Evolutionary conservation across 2,113 vertebrate species (phyloP).

Genomic region (Cyprinodon tularosa): DNA sequence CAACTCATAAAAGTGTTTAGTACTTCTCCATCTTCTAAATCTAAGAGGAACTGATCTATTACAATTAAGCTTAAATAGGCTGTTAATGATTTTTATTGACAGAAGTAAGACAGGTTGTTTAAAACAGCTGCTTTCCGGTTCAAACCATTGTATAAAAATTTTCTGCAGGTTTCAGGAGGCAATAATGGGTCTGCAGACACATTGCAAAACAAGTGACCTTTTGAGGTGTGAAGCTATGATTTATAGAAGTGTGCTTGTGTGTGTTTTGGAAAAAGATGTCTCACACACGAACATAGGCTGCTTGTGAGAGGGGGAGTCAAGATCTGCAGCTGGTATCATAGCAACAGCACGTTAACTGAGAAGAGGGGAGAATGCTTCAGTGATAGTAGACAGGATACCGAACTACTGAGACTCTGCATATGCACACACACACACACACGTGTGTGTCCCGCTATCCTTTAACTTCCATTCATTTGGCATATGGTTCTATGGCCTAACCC

Average conservation of each 20-base stretch:
- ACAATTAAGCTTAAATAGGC: not conserved
- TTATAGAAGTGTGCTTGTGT: constrained; percentile 17
- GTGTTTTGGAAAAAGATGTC: constrained; percentile 15
- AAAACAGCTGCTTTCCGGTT: constrained; percentile 18
- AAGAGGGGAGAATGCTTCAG: constrained; percentile 51
- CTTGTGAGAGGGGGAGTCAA: constrained; percentile 57
- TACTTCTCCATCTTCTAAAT: not conserved
- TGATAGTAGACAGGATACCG: constrained; percentile 48
- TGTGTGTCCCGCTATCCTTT: not conserved
- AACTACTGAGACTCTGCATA: constrained; percentile 35
- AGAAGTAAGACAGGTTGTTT: constrained; percentile 14
- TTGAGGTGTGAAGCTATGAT: constrained; percentile 35
- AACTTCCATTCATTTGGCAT: too few relatives aligned
- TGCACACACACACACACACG: constrained; percentile 9
- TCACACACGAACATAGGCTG: constrained; percentile 12
- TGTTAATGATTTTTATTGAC: constrained; percentile 2
- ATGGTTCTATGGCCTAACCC: too few relatives aligned
- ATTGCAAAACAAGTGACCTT: constrained; percentile 49
- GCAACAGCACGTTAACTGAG: constrained; percentile 70
- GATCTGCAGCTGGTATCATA: constrained; percentile 69
- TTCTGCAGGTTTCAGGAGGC: constrained; percentile 22
- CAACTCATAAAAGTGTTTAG: not conserved
- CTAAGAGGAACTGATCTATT: not conserved
- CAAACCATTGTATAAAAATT: constrained; percentile 6
- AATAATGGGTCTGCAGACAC: constrained; percentile 6